phyloP scores from a whole-genome alignment of 2,113 vertebrate species.

The Tetraodon nigroviridis region DNA sequence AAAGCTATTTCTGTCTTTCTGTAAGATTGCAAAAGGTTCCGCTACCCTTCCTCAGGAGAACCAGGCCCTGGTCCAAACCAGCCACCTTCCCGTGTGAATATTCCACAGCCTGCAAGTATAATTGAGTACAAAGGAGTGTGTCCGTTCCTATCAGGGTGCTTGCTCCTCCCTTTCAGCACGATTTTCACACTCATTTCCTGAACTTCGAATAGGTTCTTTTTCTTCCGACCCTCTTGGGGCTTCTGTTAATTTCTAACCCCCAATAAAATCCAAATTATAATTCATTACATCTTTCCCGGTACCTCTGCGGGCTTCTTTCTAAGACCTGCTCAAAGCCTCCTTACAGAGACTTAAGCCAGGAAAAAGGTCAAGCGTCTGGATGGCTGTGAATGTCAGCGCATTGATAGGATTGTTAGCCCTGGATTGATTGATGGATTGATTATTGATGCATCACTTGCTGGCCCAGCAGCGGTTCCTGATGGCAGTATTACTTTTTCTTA shows the following conservation, averaged over 20 bases:
- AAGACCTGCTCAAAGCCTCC: constrained; percentile 38
- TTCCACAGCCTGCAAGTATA: constrained; percentile 46
- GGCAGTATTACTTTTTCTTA: constrained; percentile 17
- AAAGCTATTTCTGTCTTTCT: background rate
- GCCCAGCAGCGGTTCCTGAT: background rate
- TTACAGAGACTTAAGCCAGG: constrained; percentile 59
- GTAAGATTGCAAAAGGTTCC: background rate
- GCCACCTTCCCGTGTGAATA: constrained; percentile 34
- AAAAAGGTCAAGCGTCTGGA: constrained; percentile 70
- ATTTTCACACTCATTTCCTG: constrained; percentile 46
- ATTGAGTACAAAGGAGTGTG: constrained; percentile 19
- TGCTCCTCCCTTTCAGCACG: constrained; percentile 27
- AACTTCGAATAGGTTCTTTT: constrained; percentile 41
- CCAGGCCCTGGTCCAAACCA: constrained; percentile 9
- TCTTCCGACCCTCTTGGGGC: background rate
- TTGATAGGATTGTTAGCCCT: constrained; percentile 62
- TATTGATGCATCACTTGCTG: constrained; percentile 27
- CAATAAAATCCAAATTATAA: constrained; percentile 60
- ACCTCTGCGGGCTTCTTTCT: constrained; percentile 15
- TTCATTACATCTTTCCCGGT: constrained; percentile 47
- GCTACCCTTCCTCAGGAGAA: background rate
- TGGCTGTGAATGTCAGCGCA: constrained; percentile 56
- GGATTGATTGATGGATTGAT: constrained; percentile 62
- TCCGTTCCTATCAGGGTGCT: constrained; percentile 21
- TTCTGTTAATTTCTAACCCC: constrained; percentile 50